Conservation (phyloP, 2,113 vertebrate genomes). For the Meriones unguiculatus region DNA sequence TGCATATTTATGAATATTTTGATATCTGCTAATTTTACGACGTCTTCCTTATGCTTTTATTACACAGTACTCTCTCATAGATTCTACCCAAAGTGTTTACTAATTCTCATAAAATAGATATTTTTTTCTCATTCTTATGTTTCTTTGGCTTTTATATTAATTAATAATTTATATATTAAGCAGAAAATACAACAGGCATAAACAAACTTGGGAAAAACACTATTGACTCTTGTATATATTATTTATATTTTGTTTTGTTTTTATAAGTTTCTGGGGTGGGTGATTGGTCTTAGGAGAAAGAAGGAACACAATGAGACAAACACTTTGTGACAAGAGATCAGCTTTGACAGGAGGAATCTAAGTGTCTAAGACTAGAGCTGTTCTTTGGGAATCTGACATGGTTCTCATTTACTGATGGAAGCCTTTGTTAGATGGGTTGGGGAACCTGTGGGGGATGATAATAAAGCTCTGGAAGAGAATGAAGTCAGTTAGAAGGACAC, state of each 20-base stretch:
- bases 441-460: background rate
- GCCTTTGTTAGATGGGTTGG: background rate
- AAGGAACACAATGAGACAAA: background rate
- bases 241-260: background rate
- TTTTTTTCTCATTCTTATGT: constrained; percentile 15
- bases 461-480: background rate
- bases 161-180: constrained; percentile 20
- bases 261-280: background rate
- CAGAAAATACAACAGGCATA: constrained; percentile 3
- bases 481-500: background rate
- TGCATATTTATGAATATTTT: constrained; percentile 29
- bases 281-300: background rate
- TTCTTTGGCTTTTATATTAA: constrained; percentile 11
- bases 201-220: constrained; percentile 20
- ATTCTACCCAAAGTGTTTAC: constrained; percentile 41
- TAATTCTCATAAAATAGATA: constrained; percentile 11
- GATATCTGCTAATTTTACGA: background rate
- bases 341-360: background rate
- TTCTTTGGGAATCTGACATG: background rate
- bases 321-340: background rate
- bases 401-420: background rate
- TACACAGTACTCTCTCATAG: background rate
- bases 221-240: background rate
- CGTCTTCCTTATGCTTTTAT: background rate
- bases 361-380: background rate